These are phyloP conservation scores for Cyclophora albipunctata DNA, from an alignment of 2,888 invertebrate species.

Conservation along the genomic window DNA sequence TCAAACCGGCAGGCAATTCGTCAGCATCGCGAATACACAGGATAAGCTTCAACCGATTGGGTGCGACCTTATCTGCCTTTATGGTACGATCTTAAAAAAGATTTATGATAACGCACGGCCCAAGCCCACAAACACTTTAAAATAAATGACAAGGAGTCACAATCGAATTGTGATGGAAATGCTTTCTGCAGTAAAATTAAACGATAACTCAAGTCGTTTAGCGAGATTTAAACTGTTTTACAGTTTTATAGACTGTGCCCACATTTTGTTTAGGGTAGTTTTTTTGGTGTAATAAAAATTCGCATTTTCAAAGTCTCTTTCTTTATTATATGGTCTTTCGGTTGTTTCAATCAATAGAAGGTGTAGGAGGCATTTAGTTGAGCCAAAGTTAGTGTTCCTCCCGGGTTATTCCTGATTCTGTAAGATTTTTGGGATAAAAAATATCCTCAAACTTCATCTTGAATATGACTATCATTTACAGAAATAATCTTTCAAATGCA, in stretches of 20 bases:
- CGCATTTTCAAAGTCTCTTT: no score
- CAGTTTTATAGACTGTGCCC: slow-evolving; percentile 59
- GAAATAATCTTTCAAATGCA: slow-evolving; percentile 1
- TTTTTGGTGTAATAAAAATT: slow-evolving; percentile 13
- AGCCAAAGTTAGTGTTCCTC: no score
- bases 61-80: slow-evolving; percentile 72
- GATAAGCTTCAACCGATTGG: slow-evolving; percentile 68
- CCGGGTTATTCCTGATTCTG: no score
- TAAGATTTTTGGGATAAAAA: no score
- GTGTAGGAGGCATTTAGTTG: no score
- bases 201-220: slow-evolving; percentile 71
- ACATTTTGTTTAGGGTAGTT: slow-evolving; percentile 49
- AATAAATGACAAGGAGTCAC: slow-evolving; percentile 75
- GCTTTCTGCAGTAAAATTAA: slow-evolving; percentile 75
- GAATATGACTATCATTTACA: background rate
- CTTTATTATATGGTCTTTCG: no score
- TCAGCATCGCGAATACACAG: slow-evolving; percentile 63
- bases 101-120: slow-evolving; percentile 74
- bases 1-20: slow-evolving; percentile 52
- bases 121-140: slow-evolving; percentile 67
- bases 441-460: background rate
- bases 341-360: no score
- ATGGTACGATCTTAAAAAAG: slow-evolving; percentile 73
- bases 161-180: slow-evolving; percentile 74
- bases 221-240: slow-evolving; percentile 70